These are phyloP conservation scores for Chironomus tepperi DNA, from an alignment of 1,140 invertebrate species.

Conservation along the genomic window DNA sequence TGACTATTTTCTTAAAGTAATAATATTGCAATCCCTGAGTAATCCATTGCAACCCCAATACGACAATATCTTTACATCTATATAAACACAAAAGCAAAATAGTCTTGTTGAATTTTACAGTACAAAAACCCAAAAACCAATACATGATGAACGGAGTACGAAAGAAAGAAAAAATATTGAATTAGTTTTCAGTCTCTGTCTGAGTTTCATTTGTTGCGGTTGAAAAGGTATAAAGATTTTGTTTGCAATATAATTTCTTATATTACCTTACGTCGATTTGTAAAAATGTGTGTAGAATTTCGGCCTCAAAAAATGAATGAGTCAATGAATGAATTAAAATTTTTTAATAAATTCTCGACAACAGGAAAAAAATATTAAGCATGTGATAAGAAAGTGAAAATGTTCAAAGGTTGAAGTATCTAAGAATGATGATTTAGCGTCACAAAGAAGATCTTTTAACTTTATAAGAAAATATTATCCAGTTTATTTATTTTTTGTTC, in stretches of 20 bases:
- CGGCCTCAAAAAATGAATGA: neutral
- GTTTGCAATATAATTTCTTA: neutral
- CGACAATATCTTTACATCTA: neutral
- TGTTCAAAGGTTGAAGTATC: too few species aligned
- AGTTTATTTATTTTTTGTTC: too few species aligned
- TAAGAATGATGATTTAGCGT: too few species aligned
- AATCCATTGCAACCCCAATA: neutral
- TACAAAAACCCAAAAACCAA: slow-evolving; percentile 18
- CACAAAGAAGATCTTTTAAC: too few species aligned
- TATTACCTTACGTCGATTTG: neutral
- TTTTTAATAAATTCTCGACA: too few species aligned
- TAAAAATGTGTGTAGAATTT: too few species aligned
- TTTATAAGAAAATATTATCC: too few species aligned
- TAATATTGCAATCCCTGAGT: neutral
- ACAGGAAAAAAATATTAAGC: too few species aligned
- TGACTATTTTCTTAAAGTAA: too few species aligned
- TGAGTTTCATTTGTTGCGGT: slow-evolving; percentile 21
- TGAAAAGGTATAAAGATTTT: slow-evolving; percentile 10
- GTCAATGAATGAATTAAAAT: too few species aligned
- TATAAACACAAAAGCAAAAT: neutral
- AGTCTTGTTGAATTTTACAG: neutral
- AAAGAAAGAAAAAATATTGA: slow-evolving; percentile 17
- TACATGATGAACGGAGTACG: neutral
- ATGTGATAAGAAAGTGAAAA: too few species aligned
- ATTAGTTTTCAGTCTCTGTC: slow-evolving; percentile 20